A percentile compares a stretch with the other conserved stretches of the same genome.
These are phyloP conservation scores for Seira ritae DNA, from an alignment of 2,888 invertebrate genomes.

Conservation along the genomic window DNA sequence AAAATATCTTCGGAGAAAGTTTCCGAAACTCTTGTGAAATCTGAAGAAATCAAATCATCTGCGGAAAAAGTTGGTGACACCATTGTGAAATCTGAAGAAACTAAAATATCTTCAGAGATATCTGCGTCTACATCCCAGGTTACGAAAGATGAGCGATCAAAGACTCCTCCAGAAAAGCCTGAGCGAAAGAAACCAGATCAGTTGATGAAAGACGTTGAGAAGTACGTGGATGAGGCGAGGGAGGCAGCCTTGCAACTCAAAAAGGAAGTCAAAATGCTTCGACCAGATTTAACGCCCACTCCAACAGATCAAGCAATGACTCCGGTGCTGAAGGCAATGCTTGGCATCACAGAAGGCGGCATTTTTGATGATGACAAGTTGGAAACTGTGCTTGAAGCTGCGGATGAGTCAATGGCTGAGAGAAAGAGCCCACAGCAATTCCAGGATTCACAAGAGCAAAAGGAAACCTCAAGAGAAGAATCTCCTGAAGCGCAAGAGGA, in stretches of 20 bases:
- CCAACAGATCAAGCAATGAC: conserved; percentile 73
- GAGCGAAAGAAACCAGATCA: conserved; percentile 76
- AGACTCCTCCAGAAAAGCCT: conserved; percentile 47
- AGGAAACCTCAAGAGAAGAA: conserved; percentile 54
- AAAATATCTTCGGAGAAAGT: too few relatives aligned
- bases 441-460: conserved; percentile 39
- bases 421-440: conserved; percentile 53
- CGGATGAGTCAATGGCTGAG: conserved; percentile 59
- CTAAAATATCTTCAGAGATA: background rate
- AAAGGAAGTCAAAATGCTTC: conserved; percentile 71
- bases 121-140: background rate
- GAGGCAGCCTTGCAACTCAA: conserved; percentile 76
- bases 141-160: conserved; percentile 13
- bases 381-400: conserved; percentile 70
- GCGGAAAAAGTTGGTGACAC: too few relatives aligned
- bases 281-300: conserved; percentile 72
- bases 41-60: too few relatives aligned
- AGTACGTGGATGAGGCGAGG: conserved; percentile 79
- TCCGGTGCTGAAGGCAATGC: conserved; percentile 71
- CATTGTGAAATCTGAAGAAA: too few relatives aligned
- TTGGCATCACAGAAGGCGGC: conserved; percentile 64
- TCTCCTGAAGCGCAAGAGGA: conserved; percentile 63
- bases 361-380: conserved; percentile 71
- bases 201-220: conserved; percentile 76
- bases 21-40: too few relatives aligned